phyloP scores from a whole-genome alignment of 2,888 invertebrate species.

The Cosmopolites sordidus region DNA sequence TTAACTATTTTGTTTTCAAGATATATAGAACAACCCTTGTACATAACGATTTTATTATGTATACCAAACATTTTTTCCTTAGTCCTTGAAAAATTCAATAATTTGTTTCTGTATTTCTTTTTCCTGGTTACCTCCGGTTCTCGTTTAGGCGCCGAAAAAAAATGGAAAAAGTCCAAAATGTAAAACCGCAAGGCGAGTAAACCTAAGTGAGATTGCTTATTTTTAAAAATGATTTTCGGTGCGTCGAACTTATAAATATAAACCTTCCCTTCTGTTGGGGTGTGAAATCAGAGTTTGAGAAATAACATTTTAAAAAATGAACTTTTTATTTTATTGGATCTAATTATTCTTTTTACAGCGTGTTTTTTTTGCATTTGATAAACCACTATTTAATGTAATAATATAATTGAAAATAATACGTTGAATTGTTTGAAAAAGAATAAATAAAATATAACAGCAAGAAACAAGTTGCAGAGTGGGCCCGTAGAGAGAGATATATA shows the following conservation, averaged over 20 bases:
- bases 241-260: constrained; percentile 20
- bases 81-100: constrained; percentile 7
- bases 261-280: constrained; percentile 19
- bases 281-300: constrained; percentile 19
- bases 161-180: constrained; percentile 14
- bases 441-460: no score
- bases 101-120: constrained; percentile 9
- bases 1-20: no score
- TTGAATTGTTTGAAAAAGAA: no score
- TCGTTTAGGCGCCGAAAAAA: constrained; percentile 8
- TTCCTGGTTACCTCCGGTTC: constrained; percentile 9
- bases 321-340: no score
- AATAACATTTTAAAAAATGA: background rate
- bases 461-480: no score
- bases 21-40: no score
- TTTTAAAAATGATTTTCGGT: constrained; percentile 22
- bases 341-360: no score
- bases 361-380: no score
- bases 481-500: no score
- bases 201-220: constrained; percentile 24
- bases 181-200: constrained; percentile 22
- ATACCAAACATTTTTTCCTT: background rate
- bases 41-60: background rate
- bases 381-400: no score
- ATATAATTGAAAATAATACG: no score